Conservation (phyloP, 2,888 invertebrate genomes). For the Deilephila elpenor region DNA sequence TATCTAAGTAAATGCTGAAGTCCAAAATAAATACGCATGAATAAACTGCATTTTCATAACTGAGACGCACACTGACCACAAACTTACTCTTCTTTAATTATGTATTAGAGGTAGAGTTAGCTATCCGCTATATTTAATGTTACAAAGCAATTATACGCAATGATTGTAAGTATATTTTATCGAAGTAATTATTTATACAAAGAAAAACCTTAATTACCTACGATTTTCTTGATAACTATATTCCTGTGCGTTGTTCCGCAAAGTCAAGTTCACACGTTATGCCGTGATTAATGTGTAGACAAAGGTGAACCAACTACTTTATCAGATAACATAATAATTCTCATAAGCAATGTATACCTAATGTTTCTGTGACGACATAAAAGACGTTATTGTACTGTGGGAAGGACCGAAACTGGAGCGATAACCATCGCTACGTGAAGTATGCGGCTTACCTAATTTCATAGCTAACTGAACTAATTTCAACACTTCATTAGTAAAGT, state of each 20-base stretch:
- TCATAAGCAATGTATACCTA: conserved; percentile 7
- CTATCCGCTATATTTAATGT: too few relatives aligned
- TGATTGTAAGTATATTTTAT: background rate
- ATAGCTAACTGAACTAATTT: conserved; percentile 22
- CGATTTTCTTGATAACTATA: background rate
- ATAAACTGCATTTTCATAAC: background rate
- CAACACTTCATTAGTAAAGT: conserved; percentile 27
- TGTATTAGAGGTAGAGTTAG: background rate
- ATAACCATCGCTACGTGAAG: conserved; percentile 21
- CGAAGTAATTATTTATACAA: background rate
- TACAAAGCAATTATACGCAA: background rate
- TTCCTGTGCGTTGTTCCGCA: conserved; percentile 9
- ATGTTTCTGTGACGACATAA: conserved; percentile 22
- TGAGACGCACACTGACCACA: background rate
- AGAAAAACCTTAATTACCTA: background rate
- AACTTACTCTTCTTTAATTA: background rate
- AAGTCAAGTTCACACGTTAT: conserved; percentile 13
- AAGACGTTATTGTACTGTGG: conserved; percentile 25
- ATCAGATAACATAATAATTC: conserved; percentile 10
- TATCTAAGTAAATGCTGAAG: too few relatives aligned
- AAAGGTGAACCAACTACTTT: conserved; percentile 15
- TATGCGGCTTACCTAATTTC: conserved; percentile 22
- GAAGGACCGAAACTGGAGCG: conserved; percentile 24
- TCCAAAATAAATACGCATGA: background rate
- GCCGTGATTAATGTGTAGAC: conserved; percentile 3